Percentiles rank a stretch among this genome's conserved stretches.
Conservation (phyloP, 2,797 vertebrate genomes). For the Sebastes variabilis region DNA sequence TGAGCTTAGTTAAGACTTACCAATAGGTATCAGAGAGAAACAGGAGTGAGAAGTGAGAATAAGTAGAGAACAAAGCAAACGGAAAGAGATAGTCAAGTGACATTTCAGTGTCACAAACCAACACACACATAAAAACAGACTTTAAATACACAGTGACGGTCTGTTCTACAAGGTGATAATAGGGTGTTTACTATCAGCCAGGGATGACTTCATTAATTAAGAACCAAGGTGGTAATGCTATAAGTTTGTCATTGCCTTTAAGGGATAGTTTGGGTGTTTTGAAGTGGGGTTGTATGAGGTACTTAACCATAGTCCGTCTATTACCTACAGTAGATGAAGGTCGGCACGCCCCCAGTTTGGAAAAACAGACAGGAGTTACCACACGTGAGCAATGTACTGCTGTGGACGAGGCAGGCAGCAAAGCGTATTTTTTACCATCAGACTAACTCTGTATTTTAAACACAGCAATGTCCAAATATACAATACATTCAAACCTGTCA, state of each 20-base stretch:
- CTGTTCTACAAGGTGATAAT: constrained; percentile 4
- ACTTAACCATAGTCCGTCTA: too few species aligned
- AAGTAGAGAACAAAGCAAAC: constrained; percentile 72
- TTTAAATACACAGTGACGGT: background rate
- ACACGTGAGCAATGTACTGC: too few species aligned
- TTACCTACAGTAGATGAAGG: too few species aligned
- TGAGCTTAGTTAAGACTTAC: constrained; percentile 68
- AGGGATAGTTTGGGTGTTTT: too few species aligned
- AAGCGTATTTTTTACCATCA: background rate
- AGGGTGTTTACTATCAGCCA: constrained; percentile 53
- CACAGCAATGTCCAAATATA: background rate
- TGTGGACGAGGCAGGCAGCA: too few species aligned
- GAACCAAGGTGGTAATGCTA: background rate
- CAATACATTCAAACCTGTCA: background rate
- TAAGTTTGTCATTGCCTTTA: background rate
- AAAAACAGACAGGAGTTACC: too few species aligned
- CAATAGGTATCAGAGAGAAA: constrained; percentile 72
- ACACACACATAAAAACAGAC: constrained; percentile 17
- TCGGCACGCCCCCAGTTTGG: too few species aligned
- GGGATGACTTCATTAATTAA: constrained; percentile 32
- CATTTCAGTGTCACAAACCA: constrained; percentile 57
- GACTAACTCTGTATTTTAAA: background rate
- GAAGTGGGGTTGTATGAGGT: too few species aligned
- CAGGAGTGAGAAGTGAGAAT: constrained; percentile 71
- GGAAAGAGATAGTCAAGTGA: constrained; percentile 69